These are phyloP conservation scores for Diarsia mendica DNA, from an alignment of 2,888 invertebrate species.

Conservation along the genomic window DNA sequence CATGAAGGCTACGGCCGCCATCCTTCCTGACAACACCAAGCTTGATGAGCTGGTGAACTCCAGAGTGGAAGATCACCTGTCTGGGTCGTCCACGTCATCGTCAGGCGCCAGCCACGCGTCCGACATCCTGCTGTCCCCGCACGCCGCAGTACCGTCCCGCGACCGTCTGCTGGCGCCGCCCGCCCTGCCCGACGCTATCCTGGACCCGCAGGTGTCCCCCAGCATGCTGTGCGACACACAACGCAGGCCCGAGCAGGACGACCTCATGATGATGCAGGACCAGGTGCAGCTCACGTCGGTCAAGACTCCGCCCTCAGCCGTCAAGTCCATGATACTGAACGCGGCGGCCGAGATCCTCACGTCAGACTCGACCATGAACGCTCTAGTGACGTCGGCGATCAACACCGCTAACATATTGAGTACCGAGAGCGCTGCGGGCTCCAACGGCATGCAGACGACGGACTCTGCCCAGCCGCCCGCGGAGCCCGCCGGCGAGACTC, in stretches of 20 bases:
- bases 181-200: constrained; percentile 90
- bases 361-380: constrained; percentile 91
- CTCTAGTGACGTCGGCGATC: constrained; percentile 89
- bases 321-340: constrained; percentile 94
- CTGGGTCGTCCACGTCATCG: constrained; percentile 79
- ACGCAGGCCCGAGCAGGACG: constrained; percentile 74
- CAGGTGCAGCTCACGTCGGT: constrained; percentile 83
- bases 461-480: constrained; percentile 76
- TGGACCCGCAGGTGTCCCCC: constrained; percentile 91
- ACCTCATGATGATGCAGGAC: constrained; percentile 84
- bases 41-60: constrained; percentile 91
- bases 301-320: constrained; percentile 91
- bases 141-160: constrained; percentile 76
- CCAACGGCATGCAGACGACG: constrained; percentile 68
- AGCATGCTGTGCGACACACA: constrained; percentile 87
- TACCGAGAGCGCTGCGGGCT: constrained; percentile 78
- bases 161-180: constrained; percentile 78
- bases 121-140: constrained; percentile 82
- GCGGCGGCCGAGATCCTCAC: constrained; percentile 93
- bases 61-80: constrained; percentile 82
- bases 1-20: constrained; percentile 85
- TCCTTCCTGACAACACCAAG: constrained; percentile 86
- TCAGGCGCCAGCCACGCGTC: constrained; percentile 80
- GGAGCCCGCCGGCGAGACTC: constrained; percentile 81
- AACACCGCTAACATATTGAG: constrained; percentile 87